Evolutionary conservation across 2,888 invertebrate genomes (phyloP), one percentile per base, ranked within the genome.

Genomic region (Stenurella melanura): DNA sequence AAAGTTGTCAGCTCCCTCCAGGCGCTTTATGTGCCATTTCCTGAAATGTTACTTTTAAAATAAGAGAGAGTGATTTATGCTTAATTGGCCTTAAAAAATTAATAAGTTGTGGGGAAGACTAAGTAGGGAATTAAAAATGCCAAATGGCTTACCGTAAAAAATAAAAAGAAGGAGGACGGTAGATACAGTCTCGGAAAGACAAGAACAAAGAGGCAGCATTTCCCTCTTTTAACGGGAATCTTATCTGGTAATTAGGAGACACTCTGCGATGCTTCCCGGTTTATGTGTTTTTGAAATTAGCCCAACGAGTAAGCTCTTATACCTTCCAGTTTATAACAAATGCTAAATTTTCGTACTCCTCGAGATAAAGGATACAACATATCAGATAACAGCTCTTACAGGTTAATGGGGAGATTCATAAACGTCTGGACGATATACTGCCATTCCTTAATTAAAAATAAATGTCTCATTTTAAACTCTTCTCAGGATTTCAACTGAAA

Each of bases 241-340:
- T 87, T 87, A 87, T 86, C 86, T 85, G 80, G 86, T 85, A 87
- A 87, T 87, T 87, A 87, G 85, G 82, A 81, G 82, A 83, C 83
- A 84, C 83, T 84, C 82, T 77, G 79, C 78, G 80, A 75, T 66
- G 83, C 83, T 83, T 80, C 80, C 77, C 73, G 78, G 78, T 84
- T 86, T 86, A 86, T 85, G 86, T 84, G 84, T 85, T 86, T 85
- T 82, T 85, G 83, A 85, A 87, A 87, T 87, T 85, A 84, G 85
- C 85, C n/a, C 83, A 81, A 80, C 79, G 79, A 81, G 83, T 80
- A 83, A 80, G 82, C 81, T 81, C 80, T 82, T 84, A 80, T 81
- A 78, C 75, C 76, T 81, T 77, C 60, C 77, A 77, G 75, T 81
- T 81, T 83, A 80, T 78, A 80, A 81, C 77, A 60, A 70, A 70